Base-by-base conservation (phyloP, 2,888 invertebrate species). In the Andricus curvator region DNA sequence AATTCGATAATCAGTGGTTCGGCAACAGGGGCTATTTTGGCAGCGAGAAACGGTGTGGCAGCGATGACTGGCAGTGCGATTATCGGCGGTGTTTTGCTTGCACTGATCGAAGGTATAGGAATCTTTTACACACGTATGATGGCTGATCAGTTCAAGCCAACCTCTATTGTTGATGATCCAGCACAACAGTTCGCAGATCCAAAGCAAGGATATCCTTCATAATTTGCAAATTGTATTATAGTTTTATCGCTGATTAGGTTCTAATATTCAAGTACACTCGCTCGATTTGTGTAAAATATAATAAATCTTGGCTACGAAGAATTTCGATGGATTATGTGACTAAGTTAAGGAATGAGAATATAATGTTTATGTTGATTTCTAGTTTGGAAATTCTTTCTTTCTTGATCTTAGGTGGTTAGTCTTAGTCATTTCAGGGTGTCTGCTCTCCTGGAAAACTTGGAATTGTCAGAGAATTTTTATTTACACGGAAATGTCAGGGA, bases 71-170 rank as follows among this genome's bases (percentile, higher is more conserved):
- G 98, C 62, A 99, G 99, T 94, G 99, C 99, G 20, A 94, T 99
- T 67, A 97, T 99, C 76, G 98, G 99, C 79, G 99, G 99, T 80
- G 96, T 99, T 81, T 95, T 99, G 25, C 94, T 99, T 83, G 99
- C 99, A 5, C 94, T 99, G 85, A 99, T 99, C 87, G 99, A 99
- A 95, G 99, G 99, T 83, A 96, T 99, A 84, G 98, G 99, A 85
- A 98, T 99, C 87, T 94, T 99, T 92, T 97, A 99, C 91, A 99
- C 98, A 17, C 94, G 98, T 89, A 95, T 98, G 90, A 96, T 97
- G 48, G 98, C 99, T 0, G 98, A 98, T 90, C 98, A 98, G 93
- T 99, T 98, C 92, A 96, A 97, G 93, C 98, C 98, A 65, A 96
- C 96, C 78, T 93, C 95, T 74, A 95, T 97, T 8, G 95, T 96